A percentile compares a stretch with the other conserved stretches of the same genome.
Evolutionary conservation across 53 echinoderm and acorn worm species (phyloP).

Genomic region (Luidia sarsii): DNA sequence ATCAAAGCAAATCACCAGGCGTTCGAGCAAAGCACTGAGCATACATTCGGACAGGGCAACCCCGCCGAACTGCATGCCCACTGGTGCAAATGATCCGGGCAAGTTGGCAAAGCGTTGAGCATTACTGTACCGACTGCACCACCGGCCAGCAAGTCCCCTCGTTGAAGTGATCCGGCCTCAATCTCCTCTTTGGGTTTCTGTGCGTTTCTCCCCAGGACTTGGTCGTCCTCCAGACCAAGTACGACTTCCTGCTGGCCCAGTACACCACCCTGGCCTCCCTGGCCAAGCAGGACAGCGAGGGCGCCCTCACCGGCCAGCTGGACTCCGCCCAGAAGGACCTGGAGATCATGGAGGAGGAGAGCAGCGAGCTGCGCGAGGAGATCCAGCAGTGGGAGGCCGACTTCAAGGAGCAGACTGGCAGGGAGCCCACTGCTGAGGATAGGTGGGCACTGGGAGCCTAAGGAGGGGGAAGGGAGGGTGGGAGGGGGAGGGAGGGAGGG

Average conservation of each 20-base stretch:
- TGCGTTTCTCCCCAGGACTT: slow-evolving; percentile 59
- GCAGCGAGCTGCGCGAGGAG: slow-evolving; percentile 73
- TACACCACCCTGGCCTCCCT: slow-evolving; percentile 68
- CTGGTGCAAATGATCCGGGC: too few relatives aligned
- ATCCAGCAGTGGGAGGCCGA: slow-evolving; percentile 84
- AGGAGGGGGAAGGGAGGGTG: background rate
- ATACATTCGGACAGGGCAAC: too few relatives aligned
- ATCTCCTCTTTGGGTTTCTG: background rate
- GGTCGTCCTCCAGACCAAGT: slow-evolving; percentile 71
- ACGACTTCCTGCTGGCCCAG: slow-evolving; percentile 75
- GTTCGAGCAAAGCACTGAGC: too few relatives aligned
- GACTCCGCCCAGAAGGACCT: slow-evolving; percentile 75
- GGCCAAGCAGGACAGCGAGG: slow-evolving; percentile 67
- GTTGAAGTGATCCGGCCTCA: background rate
- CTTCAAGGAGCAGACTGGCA: slow-evolving; percentile 78
- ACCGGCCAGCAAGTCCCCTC: too few relatives aligned
- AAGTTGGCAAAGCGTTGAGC: too few relatives aligned
- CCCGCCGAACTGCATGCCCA: too few relatives aligned
- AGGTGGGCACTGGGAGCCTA: slow-evolving; percentile 42
- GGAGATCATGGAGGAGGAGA: slow-evolving; percentile 79
- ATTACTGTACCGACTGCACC: too few relatives aligned
- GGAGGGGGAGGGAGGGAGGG: too few relatives aligned
- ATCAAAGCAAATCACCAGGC: too few relatives aligned
- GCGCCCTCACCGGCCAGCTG: slow-evolving; percentile 71
- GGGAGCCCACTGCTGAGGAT: slow-evolving; percentile 79